Evolutionary conservation across 2,113 vertebrate species (phyloP).

Genomic region (Bolborhynchus lineola): DNA sequence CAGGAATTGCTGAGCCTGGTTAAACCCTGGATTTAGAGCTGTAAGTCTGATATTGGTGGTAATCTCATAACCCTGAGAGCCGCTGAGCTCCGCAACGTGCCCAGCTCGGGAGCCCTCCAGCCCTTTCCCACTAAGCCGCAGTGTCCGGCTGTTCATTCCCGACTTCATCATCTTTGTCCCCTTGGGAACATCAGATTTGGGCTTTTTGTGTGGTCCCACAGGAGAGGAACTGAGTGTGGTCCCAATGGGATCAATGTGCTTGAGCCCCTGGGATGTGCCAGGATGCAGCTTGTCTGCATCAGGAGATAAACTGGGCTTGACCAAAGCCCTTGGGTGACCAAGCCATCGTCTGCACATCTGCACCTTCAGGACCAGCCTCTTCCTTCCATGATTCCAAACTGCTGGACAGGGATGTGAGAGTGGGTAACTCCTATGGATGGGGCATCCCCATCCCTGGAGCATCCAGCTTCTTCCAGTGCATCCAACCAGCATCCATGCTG

Average conservation of each 20-base stretch:
- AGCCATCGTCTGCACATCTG: not conserved
- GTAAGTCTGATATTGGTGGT: slow-evolving; percentile 59
- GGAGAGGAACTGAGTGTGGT: not conserved
- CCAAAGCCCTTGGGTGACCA: not conserved
- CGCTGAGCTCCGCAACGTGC: slow-evolving; percentile 30
- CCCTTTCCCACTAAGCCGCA: slow-evolving; percentile 54
- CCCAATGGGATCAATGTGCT: no score
- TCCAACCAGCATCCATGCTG: accelerated
- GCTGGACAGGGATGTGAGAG: accelerated
- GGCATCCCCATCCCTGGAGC: not conserved
- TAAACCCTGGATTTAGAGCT: slow-evolving; percentile 49
- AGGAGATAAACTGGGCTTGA: accelerated
- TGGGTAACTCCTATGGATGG: accelerated
- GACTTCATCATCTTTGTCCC: not conserved
- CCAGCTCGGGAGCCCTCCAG: not conserved
- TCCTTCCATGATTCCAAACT: accelerated
- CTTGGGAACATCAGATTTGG: not conserved
- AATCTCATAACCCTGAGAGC: slow-evolving; percentile 53
- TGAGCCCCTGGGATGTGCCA: accelerated
- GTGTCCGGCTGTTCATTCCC: not conserved
- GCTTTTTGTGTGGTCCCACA: not conserved
- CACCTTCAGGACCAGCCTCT: accelerated
- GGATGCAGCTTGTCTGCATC: accelerated
- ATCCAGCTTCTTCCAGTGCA: not conserved
- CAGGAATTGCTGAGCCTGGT: slow-evolving; percentile 32